These are phyloP conservation scores for Lottia scabra DNA, from an alignment of 2,888 invertebrate species.

Conservation along the genomic window DNA sequence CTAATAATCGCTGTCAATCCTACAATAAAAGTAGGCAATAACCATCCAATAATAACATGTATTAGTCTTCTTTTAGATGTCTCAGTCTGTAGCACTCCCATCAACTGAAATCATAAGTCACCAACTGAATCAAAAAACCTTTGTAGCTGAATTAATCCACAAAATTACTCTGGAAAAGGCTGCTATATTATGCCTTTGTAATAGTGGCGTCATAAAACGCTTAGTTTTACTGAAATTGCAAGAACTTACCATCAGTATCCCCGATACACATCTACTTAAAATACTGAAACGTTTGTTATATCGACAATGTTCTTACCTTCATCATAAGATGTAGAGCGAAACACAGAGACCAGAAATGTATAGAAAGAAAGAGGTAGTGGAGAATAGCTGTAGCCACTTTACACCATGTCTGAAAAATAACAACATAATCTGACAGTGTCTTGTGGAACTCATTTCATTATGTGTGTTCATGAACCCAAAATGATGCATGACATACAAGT, in stretches of 20 bases:
- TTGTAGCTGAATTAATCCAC: no score
- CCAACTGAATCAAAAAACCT: no score
- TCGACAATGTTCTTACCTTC: conserved; percentile 38
- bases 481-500: no score
- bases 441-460: no score
- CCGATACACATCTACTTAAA: no score
- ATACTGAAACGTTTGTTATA: no score
- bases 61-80: conserved; percentile 26
- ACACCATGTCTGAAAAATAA: conserved; percentile 46
- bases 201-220: no score
- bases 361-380: conserved; percentile 49
- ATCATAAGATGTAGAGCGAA: conserved; percentile 46
- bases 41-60: conserved; percentile 38
- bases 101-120: conserved; percentile 14
- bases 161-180: no score
- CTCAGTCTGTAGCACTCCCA: conserved; percentile 18
- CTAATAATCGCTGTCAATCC: conserved; percentile 34
- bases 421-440: neutral
- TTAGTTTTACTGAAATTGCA: no score
- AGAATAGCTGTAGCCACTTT: conserved; percentile 46
- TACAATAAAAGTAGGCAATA: conserved; percentile 37
- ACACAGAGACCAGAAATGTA: conserved; percentile 47
- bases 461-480: no score
- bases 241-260: no score
- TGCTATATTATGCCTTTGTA: no score